Evolutionary conservation across 2,113 vertebrate genomes (phyloP), one percentile per base, ranked within the genome.

Genomic region (Crypturellus undulatus): DNA sequence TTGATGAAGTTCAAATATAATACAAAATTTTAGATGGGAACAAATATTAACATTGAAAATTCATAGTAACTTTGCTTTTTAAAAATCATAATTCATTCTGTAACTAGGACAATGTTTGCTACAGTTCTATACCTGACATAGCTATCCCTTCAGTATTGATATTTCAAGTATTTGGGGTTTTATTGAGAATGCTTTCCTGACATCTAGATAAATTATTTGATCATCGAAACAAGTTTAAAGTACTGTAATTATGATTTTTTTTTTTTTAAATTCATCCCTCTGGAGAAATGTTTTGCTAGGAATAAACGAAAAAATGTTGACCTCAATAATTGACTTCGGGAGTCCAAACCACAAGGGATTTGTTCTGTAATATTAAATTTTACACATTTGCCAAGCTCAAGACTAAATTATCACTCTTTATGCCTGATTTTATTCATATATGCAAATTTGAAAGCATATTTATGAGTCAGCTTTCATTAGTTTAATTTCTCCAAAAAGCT

Each of bases 341-440:
- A 94, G 79, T 63, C 5, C 59, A 62, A 89, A 89, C 0, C 21
- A 24, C 11, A 65, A 6, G 4, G 10, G 21, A 83, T 11, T 54
- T 90, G 4, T 45, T 78, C 10, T 47, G 12, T 32, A 77, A 67
- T 79, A 81, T 69, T 76, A 63, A 38, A 65, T 78, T 89, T 94
- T 71, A 56, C 49, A 90, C 25, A 59, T 43, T 19, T 84, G 8
- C 1, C 60, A 82, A 69, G 9, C 17, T 76, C 26, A 85, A 43
- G 86, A 69, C 40, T 38, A n/a, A 79, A 77, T 79, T 78, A n/a
- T 51, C 17, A 62, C 2, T 73, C 26, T 65, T 38, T 69, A 72
- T 36, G 30, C 36, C 18, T 38, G 56, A 65, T 83, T 83, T 89
- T 87, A 92, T 89, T 86, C 59, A 83, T 78, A 59, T 49, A 91